These are phyloP conservation scores for Bombus affinis DNA, from an alignment of 1,140 invertebrate genomes.

Conservation along the genomic window DNA sequence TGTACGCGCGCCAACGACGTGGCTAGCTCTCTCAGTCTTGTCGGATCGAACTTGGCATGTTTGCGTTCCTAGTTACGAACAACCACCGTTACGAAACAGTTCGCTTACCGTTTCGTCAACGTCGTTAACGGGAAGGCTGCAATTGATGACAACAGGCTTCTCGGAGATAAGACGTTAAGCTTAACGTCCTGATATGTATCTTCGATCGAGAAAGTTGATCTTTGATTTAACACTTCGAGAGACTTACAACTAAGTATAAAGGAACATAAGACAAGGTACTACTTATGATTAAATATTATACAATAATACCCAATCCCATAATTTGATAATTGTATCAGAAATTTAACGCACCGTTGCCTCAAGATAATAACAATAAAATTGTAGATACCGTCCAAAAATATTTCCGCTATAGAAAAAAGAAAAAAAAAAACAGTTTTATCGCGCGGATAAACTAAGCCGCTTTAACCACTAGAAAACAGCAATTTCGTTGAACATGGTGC, in stretches of 20 bases:
- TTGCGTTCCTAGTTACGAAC: constrained; percentile 8
- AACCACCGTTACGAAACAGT: constrained; percentile 5
- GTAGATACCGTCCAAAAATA: not conserved
- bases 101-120: constrained; percentile 10
- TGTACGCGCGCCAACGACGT: not conserved
- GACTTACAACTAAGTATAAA: not conserved
- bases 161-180: not conserved
- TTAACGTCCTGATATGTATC: not conserved
- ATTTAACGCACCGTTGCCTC: not conserved
- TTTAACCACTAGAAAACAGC: not conserved
- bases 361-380: not conserved
- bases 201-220: not conserved
- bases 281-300: not conserved
- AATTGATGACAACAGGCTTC: not conserved
- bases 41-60: constrained; percentile 22
- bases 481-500: not conserved
- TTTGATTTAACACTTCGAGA: not conserved
- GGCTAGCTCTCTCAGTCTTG: no score
- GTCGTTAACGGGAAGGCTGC: not conserved
- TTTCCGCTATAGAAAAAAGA: not conserved
- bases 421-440: not conserved
- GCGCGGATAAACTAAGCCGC: not conserved
- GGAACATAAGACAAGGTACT: not conserved
- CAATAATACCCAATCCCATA: not conserved
- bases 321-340: not conserved